Evolutionary conservation across 2,113 vertebrate genomes (phyloP).

Genomic region (Genyomyrus donnyi): DNA sequence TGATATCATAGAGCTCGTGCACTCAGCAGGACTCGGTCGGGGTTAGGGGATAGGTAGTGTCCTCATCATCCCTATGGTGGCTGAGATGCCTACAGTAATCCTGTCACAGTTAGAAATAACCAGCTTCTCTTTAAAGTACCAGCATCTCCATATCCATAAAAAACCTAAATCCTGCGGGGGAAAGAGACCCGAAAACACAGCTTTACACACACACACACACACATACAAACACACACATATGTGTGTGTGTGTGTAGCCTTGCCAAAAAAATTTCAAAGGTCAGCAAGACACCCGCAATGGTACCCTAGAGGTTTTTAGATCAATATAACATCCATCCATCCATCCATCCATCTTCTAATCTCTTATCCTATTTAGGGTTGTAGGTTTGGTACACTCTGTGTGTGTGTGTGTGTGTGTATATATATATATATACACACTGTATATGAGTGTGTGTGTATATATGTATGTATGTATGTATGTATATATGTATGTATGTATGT

Average conservation of each 20-base stretch:
- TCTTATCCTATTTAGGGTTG: background rate
- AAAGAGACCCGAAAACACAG: too few species aligned
- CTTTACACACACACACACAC: background rate
- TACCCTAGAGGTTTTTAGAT: background rate
- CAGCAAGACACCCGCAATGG: background rate
- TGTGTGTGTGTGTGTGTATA: background rate
- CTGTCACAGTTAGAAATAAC: background rate
- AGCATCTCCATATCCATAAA: background rate
- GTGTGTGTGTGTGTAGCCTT: background rate
- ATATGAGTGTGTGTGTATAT: too few species aligned
- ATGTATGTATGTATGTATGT: background rate
- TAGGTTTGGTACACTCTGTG: background rate
- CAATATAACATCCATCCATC: background rate
- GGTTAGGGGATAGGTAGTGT: background rate
- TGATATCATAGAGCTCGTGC: background rate
- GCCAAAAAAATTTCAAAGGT: background rate
- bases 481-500: background rate
- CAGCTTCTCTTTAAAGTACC: background rate
- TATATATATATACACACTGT: background rate
- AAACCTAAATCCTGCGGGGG: background rate
- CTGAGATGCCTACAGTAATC: background rate
- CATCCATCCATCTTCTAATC: background rate
- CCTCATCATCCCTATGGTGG: background rate
- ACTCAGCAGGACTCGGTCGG: background rate
- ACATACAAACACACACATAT: background rate